Evolutionary conservation across 1,140 invertebrate species (phyloP), one percentile per base, ranked within the genome.

Genomic region (Lanistes nyassanus): DNA sequence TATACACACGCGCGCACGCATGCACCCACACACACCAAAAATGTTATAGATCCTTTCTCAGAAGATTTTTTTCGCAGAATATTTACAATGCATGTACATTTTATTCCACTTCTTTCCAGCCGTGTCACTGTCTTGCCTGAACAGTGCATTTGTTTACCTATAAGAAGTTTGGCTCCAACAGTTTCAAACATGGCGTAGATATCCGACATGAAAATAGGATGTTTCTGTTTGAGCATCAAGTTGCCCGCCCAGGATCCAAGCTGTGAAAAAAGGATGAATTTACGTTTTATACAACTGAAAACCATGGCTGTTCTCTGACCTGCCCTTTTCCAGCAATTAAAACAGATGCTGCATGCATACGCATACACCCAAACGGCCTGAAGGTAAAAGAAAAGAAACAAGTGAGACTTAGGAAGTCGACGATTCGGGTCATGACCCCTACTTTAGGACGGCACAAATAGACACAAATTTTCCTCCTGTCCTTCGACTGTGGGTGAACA

Each of bases 161-260:
- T 92, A 47, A 91, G 91, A 31, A 95, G 70, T 81, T 89, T 85
- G 0, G 92, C 93, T 80, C 92, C 90, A 51, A 93, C 91, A 3
- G 93, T 92, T 88, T 93, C 93, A 26, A 96, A 88, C n/a, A 94
- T 89, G 31, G 94, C 82, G 84, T 93, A 95, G 11, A 95, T 82
- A 85, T 95, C 94, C 0, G 94, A 95, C 3, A 92, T 93, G 85
- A 95, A 95, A 76, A 94, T 92, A 2, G 87, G 88, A 79, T 94
- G 90, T 21, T 87, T 81, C 78, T 94, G 92, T 86, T 95, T 96
- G 75, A 95, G 91, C 88, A 93, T 93, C 65, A 96, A 87, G 83
- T 96, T 96, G 42, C 95, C 95, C 55, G 93, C 94, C 79, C 95
- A 85, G 9, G 92, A 93, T 42, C 76, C 83, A 36, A 80, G 74